Base-by-base conservation (phyloP, 2,797 vertebrate genomes). In the Chaetophractus vellerosus region DNA sequence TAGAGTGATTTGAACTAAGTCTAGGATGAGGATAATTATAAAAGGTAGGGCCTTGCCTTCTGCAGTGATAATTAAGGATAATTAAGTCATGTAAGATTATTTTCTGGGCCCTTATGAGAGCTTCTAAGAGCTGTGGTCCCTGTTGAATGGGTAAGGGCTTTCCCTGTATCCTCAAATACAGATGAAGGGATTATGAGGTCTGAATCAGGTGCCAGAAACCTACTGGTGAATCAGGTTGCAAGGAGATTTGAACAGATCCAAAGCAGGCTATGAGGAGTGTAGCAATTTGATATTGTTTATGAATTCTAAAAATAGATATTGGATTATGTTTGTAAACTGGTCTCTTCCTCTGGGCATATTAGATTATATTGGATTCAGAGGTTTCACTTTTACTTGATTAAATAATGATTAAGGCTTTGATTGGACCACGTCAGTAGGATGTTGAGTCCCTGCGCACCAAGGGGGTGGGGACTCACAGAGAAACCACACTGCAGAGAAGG, bases 41-140 rank as follows among this genome's bases (percentile, higher is more conserved):
- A 89, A 95, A 75, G 41, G 5, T 23, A 90, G 75, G 59, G 36
- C 52, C 61, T 79, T 91, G 18, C 87, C 16, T 94, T 88, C 75
- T 89, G 16, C 24, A 74, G 6, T 84, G 50, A 33, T 80, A 91
- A 61, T 87, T 86, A 80, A 64, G 66, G 72, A 45, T 45, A 45
- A 45, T 45, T 9, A 8, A 55, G 24, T 87, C 55, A 76, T 1
- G 0, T 33, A 78, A 59, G 28, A 76, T 91, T 38, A 76, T 33
- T 75, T 91, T 45, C 82, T 55, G 24, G 55, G 21, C 5, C 48
- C 24, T 85, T 45, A 55, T 33, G 76, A 75, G 61, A 72, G 16
- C 38, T 63, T 95, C 64, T 48, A 55, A 48, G 78, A 90, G n/a
- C 18, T 80, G 23, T 75, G 33, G 9, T 10, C 28, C 15, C 63